Base-by-base conservation (phyloP, 1,140 invertebrate species). In the Chrysopa pallens region DNA sequence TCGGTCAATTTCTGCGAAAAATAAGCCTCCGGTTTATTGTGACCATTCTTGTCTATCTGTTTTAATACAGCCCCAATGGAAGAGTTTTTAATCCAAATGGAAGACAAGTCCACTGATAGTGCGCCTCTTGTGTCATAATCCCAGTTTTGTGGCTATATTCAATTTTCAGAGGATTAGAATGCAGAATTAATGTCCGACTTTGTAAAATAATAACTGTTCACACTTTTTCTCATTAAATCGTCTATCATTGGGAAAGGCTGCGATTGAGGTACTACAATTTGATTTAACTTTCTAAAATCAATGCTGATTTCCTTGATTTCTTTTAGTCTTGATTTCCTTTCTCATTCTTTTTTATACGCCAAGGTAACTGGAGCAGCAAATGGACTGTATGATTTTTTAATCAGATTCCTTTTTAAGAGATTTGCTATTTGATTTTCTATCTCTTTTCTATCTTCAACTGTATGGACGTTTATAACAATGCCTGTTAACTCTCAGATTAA, bases 311-410 rank as follows among this genome's bases (percentile, higher is more conserved):
- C n/a, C n/a, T n/a, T n/a, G n/a, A n/a, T n/a, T n/a, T n/a, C n/a
- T n/a, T n/a, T n/a, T 37, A 60, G 31, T 44, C 56, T 45, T 39
- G n/a, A n/a, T n/a, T n/a, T n/a, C n/a, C n/a, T n/a, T n/a, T n/a
- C n/a, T n/a, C n/a, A n/a, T n/a, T n/a, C n/a, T 52, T 50, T 58
- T 46, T 58, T 58, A 42, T 27, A 57, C 3, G 50, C 50, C 23
- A 57, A 42, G n/a, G n/a, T n/a, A n/a, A 57, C 50, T 40, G 57
- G 57, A 36, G 53, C 52, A 7, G 56, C 49, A 47, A 55, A 60
- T n/a, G 56, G 57, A 36, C 52, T 55, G 27, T 51, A 51, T 9
- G 57, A 55, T 48, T 59, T 53, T 45, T 57, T 51, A 38, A 54
- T 55, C 13, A 57, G 35, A n/a, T 53, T 47, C 40, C 46, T 48